Evolutionary conservation across 2,113 vertebrate genomes (phyloP), one percentile per base, ranked within the genome.

Genomic region (Brienomyrus longianalis): DNA sequence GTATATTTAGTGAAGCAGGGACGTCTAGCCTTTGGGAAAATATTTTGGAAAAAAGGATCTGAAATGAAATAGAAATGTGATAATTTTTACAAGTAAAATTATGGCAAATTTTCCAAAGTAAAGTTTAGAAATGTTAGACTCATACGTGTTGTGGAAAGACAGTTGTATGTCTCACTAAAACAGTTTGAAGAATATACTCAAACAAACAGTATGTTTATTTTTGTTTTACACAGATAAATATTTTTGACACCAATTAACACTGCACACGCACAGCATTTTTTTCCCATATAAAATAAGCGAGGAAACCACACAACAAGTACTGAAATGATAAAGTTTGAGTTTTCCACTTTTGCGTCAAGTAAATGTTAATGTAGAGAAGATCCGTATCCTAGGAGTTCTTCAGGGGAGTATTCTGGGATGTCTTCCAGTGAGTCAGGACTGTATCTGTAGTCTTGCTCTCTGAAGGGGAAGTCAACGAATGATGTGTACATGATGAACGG

Each of bases 401-500:
- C 80, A 92, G 90, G 87, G 48, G 89, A 66, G 92, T 83, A 39
- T 17, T 92, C 90, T 45, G 77, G 83, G 89, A 84, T 21, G 52
- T 89, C 83, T 88, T 92, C 92, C 87, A 92, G 90, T 86, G 90
- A 93, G 83, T 91, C 92, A 70, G 50, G 43, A 77, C 85, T 90
- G 39, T 89, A 91, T 80, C 94, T 90, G 90, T 91, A 90, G 59
- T 91, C 91, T 90, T 91, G 90, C 85, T 87, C 77, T 93, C 95
- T 95, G 91, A 31, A 47, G n/a, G 83, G 93, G 43, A 62, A 62
- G 51, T 35, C 1, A 35, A 19, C 43, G 8, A 9, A 62, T 62
- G 52, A 35, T 1, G 43, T 84, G 31, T 89, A 88, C 23, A 90
- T 77, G 1, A 48, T 45, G n/a, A 13, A 7, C 7, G 70, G 23